A percentile compares a stretch with the other conserved stretches of the same genome.
These are phyloP conservation scores for Nebria salina DNA, from an alignment of 2,888 invertebrate genomes.

Conservation along the genomic window DNA sequence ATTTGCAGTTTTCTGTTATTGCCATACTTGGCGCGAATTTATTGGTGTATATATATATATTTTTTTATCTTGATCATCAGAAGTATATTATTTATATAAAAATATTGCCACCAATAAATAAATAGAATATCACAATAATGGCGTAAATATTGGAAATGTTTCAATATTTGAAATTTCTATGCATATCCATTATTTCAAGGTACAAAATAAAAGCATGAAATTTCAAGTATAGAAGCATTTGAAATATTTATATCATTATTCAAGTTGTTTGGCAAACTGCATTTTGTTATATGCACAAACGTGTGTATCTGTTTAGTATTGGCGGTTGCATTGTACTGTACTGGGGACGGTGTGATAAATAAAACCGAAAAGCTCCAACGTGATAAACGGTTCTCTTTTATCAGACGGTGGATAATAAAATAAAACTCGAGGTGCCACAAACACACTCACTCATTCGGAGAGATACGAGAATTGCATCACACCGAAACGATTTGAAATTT, in stretches of 20 bases:
- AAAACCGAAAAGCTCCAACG: neutral
- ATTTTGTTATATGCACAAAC: neutral
- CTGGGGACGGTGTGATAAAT: neutral
- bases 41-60: neutral
- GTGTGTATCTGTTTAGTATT: neutral
- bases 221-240: too few relatives aligned
- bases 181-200: too few relatives aligned
- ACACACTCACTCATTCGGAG: neutral
- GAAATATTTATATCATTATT: neutral
- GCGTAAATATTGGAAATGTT: too few relatives aligned
- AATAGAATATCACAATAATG: too few relatives aligned
- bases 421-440: neutral
- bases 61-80: too few relatives aligned
- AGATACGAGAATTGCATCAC: conserved; percentile 17
- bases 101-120: too few relatives aligned
- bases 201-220: too few relatives aligned
- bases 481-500: conserved; percentile 42
- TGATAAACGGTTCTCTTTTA: conserved; percentile 1
- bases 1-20: conserved; percentile 9
- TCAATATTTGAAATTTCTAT: too few relatives aligned
- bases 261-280: neutral
- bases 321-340: neutral
- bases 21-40: neutral
- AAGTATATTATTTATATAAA: too few relatives aligned
- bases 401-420: neutral